Evolutionary conservation across 2,888 invertebrate species (phyloP).

Genomic region (Drosophila anomelani): DNA sequence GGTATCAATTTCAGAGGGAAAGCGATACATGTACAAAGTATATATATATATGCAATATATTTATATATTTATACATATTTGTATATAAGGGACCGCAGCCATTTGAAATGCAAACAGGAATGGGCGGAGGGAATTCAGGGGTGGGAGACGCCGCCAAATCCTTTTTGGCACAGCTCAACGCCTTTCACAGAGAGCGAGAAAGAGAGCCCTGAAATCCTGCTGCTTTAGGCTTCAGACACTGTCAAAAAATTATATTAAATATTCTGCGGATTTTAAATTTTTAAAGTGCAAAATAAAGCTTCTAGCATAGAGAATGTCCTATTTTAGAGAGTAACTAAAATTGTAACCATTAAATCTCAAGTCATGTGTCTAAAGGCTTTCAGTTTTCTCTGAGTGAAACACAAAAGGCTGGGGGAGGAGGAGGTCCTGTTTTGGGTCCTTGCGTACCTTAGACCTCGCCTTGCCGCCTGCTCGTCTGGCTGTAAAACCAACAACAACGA

Average conservation of each 20-base stretch:
- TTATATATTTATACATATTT: constrained; percentile 1
- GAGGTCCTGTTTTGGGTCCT: constrained; percentile 57
- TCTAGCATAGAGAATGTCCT: fast-evolving
- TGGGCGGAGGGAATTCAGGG: constrained; percentile 1
- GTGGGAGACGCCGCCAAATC: constrained; percentile 60
- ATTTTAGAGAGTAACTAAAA: neutral
- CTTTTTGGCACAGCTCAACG: constrained; percentile 80
- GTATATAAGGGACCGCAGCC: constrained; percentile 18
- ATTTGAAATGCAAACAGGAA: constrained; percentile 29
- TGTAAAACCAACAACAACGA: constrained; percentile 55
- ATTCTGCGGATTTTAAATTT: too few species aligned
- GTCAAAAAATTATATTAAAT: neutral
- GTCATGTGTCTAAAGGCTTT: neutral
- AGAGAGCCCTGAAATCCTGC: constrained; percentile 65
- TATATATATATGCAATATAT: neutral
- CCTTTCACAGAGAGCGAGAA: constrained; percentile 41
- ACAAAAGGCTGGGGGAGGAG: neutral
- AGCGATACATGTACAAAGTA: neutral
- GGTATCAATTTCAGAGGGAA: constrained; percentile 36
- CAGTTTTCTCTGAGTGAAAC: constrained; percentile 2
- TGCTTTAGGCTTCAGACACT: constrained; percentile 66
- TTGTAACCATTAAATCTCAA: neutral
- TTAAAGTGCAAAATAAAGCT: neutral
- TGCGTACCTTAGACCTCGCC: constrained; percentile 2
- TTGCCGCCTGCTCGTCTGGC: constrained; percentile 29